phyloP scores from a whole-genome alignment of 2,888 invertebrate species.

The Synergus gifuensis region DNA sequence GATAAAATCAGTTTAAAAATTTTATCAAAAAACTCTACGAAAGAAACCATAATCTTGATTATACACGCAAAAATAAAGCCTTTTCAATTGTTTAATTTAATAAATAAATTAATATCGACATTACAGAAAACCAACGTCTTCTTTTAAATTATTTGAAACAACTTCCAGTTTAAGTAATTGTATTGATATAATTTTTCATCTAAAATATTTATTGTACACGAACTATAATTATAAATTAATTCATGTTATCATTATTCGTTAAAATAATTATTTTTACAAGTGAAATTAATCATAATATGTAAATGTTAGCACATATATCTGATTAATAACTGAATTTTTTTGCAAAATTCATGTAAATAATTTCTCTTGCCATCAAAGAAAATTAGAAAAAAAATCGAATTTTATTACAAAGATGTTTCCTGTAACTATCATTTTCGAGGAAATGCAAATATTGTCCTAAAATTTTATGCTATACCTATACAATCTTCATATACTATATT shows the following conservation, averaged over 20 bases:
- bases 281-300: constrained; percentile 17
- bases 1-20: not conserved
- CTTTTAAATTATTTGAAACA: no score
- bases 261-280: constrained; percentile 32
- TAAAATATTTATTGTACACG: not conserved
- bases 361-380: not conserved
- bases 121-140: no score
- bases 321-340: not conserved
- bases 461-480: constrained; percentile 12
- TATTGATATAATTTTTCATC: not conserved
- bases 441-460: constrained; percentile 8
- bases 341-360: constrained; percentile 16
- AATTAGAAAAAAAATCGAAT: not conserved
- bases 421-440: not conserved
- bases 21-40: not conserved
- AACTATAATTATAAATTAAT: not conserved
- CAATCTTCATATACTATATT: not conserved
- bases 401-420: not conserved
- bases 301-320: not conserved
- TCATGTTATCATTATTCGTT: not conserved
- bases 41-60: no score
- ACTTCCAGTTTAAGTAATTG: not conserved
- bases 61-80: no score
- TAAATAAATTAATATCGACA: no score
- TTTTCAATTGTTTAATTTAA: no score